Evolutionary conservation across 1,140 invertebrate species (phyloP), one percentile per base, ranked within the genome.

Genomic region (Leptopilina clavipes): DNA sequence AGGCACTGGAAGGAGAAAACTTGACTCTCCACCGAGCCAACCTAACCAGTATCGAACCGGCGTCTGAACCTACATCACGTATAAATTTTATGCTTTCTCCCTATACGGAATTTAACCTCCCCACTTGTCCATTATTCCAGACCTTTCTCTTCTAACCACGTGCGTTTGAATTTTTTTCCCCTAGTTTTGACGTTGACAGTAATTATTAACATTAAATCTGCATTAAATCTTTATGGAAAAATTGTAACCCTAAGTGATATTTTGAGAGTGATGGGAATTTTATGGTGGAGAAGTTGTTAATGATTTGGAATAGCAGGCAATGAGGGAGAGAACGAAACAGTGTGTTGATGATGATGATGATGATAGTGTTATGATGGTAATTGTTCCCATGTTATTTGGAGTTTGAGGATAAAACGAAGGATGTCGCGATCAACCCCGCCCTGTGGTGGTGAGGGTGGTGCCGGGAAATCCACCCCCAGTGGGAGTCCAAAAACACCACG

Each of bases 31-130:
- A 87, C 86, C 85, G 88, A 86, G 82, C 88, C 86, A 78, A 90
- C 89, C 83, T 79, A 79, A 81, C 83, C 86, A 91, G 91, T 91
- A 91, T 91, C 89, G 91, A 91, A 89, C 90, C 89, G 89, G 88
- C 90, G 81, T 75, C 82, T 80, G 85, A 77, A 77, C 85, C 81
- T 84, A 82, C 82, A 83, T 79, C 80, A 85, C 79, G 77, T 82
- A 83, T 40, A 40, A 3, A 40, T 40, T 1, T 40, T 79, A 75
- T 82, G 73, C 43, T 43, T 70, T 22, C 11, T 65, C 59, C 59
- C 22, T 65, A 65, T 6, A 65, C 19, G 59, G 59, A 65, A 65
- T 37, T 14, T 65, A 65, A n/a, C 59, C 59, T 65, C 31, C 59
- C 59, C 25, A 25, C 31, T 12, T 14, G 18, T 8, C 0, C 37